These are phyloP conservation scores for Polylopha cassiicola DNA, from an alignment of 2,888 invertebrate genomes.

Conservation along the genomic window DNA sequence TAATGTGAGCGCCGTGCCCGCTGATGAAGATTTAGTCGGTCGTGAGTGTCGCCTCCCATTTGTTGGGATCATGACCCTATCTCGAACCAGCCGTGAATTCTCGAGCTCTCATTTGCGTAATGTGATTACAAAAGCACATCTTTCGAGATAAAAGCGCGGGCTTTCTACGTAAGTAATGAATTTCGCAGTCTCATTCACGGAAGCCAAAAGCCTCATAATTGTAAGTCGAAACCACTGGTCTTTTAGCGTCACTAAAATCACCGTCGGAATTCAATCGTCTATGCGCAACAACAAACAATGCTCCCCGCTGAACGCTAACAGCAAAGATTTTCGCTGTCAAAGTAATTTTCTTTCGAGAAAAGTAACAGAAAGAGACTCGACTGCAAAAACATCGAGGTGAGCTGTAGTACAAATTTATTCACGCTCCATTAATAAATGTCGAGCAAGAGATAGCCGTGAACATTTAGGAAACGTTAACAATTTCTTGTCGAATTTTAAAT, in stretches of 20 bases:
- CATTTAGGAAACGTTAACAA: constrained; percentile 36
- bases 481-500: constrained; percentile 12
- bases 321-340: constrained; percentile 12
- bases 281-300: constrained; percentile 16
- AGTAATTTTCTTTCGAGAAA: constrained; percentile 9
- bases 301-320: constrained; percentile 1
- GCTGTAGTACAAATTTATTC: constrained; percentile 51
- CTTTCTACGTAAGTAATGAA: constrained; percentile 73
- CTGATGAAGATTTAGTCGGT: constrained; percentile 50
- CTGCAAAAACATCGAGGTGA: constrained; percentile 14
- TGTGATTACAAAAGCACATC: constrained; percentile 77
- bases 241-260: constrained; percentile 18
- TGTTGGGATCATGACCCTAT: constrained; percentile 68
- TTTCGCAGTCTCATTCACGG: constrained; percentile 55
- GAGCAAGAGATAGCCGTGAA: constrained; percentile 48
- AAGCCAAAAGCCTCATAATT: constrained; percentile 54
- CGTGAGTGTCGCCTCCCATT: constrained; percentile 59
- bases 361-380: constrained; percentile 12
- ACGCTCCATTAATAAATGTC: constrained; percentile 62
- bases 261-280: constrained; percentile 20
- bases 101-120: constrained; percentile 73
- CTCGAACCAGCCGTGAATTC: constrained; percentile 66
- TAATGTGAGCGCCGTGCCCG: constrained; percentile 3
- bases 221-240: constrained; percentile 33
- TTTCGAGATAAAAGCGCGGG: constrained; percentile 69